Conservation (phyloP, 2,113 vertebrate genomes). For the Psettodes erumei region DNA sequence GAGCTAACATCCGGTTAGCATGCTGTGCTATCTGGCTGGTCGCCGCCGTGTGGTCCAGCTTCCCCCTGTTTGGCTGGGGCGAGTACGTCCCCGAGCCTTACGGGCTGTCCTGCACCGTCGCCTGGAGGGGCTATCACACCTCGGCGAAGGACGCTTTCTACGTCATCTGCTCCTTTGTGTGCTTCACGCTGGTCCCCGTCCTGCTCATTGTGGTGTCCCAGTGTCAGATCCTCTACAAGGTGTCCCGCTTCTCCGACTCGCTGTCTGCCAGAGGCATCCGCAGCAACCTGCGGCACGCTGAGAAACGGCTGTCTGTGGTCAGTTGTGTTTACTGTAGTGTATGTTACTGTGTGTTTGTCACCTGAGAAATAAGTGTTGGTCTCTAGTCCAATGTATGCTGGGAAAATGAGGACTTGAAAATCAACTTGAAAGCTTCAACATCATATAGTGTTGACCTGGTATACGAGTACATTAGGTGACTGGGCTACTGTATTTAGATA, state of each 20-base stretch:
- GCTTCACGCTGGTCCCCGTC: conserved; percentile 73
- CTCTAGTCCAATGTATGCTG: not conserved
- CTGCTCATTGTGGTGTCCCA: conserved; percentile 76
- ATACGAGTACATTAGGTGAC: not conserved
- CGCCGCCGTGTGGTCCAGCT: conserved; percentile 70
- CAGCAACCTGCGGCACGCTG: conserved; percentile 62
- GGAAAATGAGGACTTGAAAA: not conserved
- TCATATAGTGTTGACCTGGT: not conserved
- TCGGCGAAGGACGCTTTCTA: conserved; percentile 76
- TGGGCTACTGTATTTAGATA: too few relatives aligned
- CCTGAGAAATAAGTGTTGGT: not conserved
- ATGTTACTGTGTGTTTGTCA: too few relatives aligned
- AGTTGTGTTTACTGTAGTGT: not conserved
- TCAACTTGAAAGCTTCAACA: not conserved
- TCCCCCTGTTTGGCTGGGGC: conserved; percentile 80
- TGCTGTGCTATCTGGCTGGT: conserved; percentile 72
- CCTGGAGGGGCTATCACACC: conserved; percentile 76
- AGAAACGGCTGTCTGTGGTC: conserved; percentile 71
- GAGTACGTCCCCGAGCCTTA: conserved; percentile 79
- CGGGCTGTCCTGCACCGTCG: conserved; percentile 79
- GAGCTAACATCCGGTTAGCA: conserved; percentile 45
- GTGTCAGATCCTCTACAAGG: conserved; percentile 69
- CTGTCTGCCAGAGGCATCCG: conserved; percentile 62
- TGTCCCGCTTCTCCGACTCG: conserved; percentile 62
- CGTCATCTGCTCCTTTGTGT: conserved; percentile 77